Conservation (phyloP, 2,113 vertebrate genomes). For the Ancistrus triradiatus region DNA sequence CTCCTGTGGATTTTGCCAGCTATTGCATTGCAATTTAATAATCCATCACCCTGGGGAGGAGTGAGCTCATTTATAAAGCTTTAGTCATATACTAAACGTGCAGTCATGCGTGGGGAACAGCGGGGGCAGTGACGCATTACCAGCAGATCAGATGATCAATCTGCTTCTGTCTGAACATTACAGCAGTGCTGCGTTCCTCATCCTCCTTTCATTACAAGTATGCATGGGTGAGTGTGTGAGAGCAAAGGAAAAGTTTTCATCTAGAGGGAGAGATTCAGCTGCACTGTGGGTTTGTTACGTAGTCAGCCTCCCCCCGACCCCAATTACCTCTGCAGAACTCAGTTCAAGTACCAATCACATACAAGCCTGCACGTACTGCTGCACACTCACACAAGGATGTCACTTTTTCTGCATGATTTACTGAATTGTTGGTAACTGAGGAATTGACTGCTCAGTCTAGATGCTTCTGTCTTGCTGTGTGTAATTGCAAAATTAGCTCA, state of each 20-base stretch:
- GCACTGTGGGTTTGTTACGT: slow-evolving; percentile 12
- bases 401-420: not conserved
- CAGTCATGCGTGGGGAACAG: not conserved
- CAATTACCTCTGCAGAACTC: not conserved
- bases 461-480: too few relatives aligned
- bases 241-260: not conserved
- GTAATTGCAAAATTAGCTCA: too few relatives aligned
- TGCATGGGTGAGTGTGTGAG: not conserved
- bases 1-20: too few relatives aligned
- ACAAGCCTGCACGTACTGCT: not conserved
- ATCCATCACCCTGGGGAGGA: too few relatives aligned
- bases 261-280: slow-evolving; percentile 1
- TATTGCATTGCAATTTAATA: too few relatives aligned
- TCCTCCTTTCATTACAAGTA: not conserved
- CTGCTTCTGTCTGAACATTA: not conserved
- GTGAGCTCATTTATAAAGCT: too few relatives aligned
- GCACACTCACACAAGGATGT: not conserved
- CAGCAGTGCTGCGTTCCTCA: not conserved
- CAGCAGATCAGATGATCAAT: not conserved
- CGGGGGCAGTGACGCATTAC: not conserved
- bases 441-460: too few relatives aligned
- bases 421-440: too few relatives aligned
- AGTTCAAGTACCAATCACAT: too few relatives aligned
- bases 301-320: too few relatives aligned
- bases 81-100: too few relatives aligned